A percentile compares a stretch with the other conserved stretches of the same genome.
Conservation (phyloP, 2,113 vertebrate genomes). For the Engraulis encrasicolus region DNA sequence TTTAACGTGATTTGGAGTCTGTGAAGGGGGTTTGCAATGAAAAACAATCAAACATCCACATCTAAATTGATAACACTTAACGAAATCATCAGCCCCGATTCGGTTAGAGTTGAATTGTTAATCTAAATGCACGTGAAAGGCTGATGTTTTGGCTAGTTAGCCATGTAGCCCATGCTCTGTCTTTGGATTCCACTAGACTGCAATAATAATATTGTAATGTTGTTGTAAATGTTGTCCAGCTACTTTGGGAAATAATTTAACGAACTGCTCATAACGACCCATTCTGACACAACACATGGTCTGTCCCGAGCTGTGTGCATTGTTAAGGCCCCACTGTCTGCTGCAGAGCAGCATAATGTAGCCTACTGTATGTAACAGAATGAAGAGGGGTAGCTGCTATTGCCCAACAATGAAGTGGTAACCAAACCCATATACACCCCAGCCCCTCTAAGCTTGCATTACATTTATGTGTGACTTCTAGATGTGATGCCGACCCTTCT, state of each 20-base stretch:
- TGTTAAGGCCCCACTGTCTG: background rate
- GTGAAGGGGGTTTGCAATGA: background rate
- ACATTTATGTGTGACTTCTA: slow-evolving; percentile 58
- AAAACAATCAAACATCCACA: background rate
- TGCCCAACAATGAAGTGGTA: background rate
- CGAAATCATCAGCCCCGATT: background rate
- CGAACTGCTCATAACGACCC: background rate
- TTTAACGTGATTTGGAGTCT: background rate
- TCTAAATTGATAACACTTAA: background rate
- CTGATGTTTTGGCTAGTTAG: background rate
- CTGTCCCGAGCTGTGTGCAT: background rate
- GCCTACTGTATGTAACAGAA: background rate
- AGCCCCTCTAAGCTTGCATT: background rate
- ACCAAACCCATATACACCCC: background rate
- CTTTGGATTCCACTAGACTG: background rate
- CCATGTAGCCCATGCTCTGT: background rate
- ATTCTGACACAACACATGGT: background rate
- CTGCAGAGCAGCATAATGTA: background rate
- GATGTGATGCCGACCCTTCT: slow-evolving; percentile 98
- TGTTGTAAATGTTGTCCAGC: background rate
- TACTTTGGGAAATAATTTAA: background rate
- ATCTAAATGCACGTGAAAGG: background rate
- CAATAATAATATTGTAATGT: too few relatives aligned
- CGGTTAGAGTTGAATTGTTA: background rate
- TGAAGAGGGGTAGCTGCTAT: background rate